Evolutionary conservation across 2,113 vertebrate genomes (phyloP).

Genomic region (Halcyon malimbica): DNA sequence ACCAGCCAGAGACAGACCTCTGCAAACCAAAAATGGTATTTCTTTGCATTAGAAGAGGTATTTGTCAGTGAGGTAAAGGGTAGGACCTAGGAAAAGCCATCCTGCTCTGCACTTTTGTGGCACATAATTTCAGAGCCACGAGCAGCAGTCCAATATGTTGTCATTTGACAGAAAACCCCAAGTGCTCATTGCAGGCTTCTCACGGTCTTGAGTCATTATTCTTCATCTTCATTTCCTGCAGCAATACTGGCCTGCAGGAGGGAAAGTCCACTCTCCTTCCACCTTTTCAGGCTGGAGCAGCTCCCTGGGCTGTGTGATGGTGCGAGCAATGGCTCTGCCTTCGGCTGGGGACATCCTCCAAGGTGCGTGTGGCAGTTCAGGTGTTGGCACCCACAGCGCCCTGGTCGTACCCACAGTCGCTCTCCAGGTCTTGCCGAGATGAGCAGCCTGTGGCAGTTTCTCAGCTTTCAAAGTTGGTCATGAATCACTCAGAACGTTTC

Average conservation of each 20-base stretch:
- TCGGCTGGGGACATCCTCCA: neutral
- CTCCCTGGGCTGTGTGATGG: neutral
- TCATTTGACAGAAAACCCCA: neutral
- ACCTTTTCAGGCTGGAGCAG: neutral
- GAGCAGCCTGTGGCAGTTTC: neutral
- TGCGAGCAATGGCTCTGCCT: accelerated
- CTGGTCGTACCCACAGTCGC: neutral
- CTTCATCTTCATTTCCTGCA: neutral
- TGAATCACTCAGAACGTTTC: neutral
- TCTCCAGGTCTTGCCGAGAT: neutral
- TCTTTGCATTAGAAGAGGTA: neutral
- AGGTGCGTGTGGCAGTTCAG: neutral
- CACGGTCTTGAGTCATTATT: neutral
- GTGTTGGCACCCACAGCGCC: neutral
- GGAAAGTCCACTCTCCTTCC: neutral
- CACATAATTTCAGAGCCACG: neutral
- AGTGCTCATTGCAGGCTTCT: neutral
- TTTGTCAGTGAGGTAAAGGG: neutral
- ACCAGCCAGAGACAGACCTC: neutral
- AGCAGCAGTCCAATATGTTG: neutral
- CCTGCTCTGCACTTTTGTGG: neutral
- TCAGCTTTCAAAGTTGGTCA: neutral
- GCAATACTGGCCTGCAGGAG: neutral
- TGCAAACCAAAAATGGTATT: neutral
- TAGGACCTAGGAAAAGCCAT: neutral